These are phyloP conservation scores for Babyrousa celebensis DNA, from an alignment of 2,797 vertebrate genomes.

Conservation along the genomic window DNA sequence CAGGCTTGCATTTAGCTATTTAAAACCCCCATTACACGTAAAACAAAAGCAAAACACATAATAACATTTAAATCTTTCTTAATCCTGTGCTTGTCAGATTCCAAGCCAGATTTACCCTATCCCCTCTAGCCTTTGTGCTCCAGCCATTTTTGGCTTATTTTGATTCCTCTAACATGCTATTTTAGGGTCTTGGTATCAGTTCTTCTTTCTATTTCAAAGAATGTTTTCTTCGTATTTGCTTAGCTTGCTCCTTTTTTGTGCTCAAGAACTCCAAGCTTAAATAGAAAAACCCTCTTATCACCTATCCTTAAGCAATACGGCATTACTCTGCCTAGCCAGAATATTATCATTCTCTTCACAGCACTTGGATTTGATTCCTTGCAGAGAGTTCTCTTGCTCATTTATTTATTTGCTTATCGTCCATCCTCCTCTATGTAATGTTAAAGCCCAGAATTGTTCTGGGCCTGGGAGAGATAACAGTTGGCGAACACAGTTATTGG, in stretches of 20 bases:
- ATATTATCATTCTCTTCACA: background rate
- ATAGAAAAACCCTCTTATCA: background rate
- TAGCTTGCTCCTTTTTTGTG: background rate
- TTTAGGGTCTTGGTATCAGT: background rate
- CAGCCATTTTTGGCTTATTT: background rate
- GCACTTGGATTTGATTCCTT: background rate
- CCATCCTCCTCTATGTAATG: background rate
- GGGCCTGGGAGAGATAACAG: background rate
- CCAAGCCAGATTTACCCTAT: background rate
- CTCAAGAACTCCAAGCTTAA: background rate
- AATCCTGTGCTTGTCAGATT: background rate
- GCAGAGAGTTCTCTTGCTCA: background rate
- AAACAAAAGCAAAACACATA: background rate
- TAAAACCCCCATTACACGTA: background rate
- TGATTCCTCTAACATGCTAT: background rate
- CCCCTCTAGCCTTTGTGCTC: background rate
- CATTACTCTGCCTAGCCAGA: background rate
- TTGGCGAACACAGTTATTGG: background rate
- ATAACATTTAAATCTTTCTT: background rate
- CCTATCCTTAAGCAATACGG: background rate
- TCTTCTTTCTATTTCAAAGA: background rate
- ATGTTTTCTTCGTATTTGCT: background rate
- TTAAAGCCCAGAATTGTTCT: background rate
- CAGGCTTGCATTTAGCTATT: background rate
- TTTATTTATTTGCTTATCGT: background rate